Base-by-base conservation (phyloP, 1,140 invertebrate species). In the Drosophila nasuta region DNA sequence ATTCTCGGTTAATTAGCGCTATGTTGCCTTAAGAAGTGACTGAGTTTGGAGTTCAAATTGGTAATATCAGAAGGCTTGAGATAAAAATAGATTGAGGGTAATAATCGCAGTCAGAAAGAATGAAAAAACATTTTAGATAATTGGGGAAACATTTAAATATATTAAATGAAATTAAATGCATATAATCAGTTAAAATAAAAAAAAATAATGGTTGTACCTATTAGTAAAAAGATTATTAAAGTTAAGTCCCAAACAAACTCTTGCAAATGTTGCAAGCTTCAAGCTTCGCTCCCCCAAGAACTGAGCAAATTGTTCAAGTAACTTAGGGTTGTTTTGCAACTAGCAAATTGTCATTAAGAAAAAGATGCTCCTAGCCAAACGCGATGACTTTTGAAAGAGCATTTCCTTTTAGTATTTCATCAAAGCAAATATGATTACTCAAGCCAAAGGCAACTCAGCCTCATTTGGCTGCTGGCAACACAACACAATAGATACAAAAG, bases 341-440 rank as follows among this genome's bases (percentile, higher is more conserved):
- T 38, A 38, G 35, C 35, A 38, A 38, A 38, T 38, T 38, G 35
- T 38, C 35, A 38, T 38, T 38, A 38, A 10, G 35, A 7, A 8
- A 25, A 38, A 11, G 35, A 38, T 38, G 35, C 35, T 38, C 0
- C 35, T 38, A 38, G 35, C 35, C 7, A 38, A 38, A 38, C 3
- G 10, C 35, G 35, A 38, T 38, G 35, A 38, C 35, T 38, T 38
- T 38, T 38, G 35, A 38, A 38, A 38, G 35, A 38, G 35, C 35
- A 10, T 10, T 43, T 43, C 11, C 41, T 43, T 13, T n/a, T 3
- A 13, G n/a, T n/a, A 13, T 13, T 43, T 43, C n/a, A 43, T 43
- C 41, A 43, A 43, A 43, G 41, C 11, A 43, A 43, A 43, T 43
- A 43, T 13, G 41, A 43, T 43, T 43, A 43, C 41, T 13, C 38